phyloP scores from a whole-genome alignment of 1,140 invertebrate genomes.

The Ceratosolen solmsi region DNA sequence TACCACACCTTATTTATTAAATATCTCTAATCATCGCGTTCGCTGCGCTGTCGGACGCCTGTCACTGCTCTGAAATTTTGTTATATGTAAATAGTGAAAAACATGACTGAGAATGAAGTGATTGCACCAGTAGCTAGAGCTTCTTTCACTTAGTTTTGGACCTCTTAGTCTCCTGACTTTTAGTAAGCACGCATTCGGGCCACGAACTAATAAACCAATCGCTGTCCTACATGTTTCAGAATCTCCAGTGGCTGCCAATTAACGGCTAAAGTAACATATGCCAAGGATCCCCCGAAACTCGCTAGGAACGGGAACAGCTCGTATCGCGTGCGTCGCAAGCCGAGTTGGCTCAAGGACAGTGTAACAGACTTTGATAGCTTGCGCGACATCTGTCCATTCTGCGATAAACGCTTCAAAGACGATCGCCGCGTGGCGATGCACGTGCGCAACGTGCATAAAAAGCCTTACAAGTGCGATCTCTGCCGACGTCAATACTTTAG shows the following conservation, averaged over 20 bases:
- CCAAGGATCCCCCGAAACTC: neutral
- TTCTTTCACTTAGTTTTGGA: constrained; percentile 17
- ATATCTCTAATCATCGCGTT: neutral
- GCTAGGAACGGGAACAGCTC: neutral
- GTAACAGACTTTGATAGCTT: constrained; percentile 41
- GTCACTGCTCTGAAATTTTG: neutral
- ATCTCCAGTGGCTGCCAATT: neutral
- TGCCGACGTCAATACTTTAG: constrained; percentile 59
- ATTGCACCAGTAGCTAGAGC: constrained; percentile 33
- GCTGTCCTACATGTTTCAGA: constrained; percentile 45
- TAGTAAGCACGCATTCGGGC: neutral
- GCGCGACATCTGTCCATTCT: constrained; percentile 48
- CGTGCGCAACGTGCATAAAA: constrained; percentile 60
- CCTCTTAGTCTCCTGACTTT: constrained; percentile 11
- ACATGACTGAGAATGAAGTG: neutral
- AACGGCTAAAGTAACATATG: neutral
- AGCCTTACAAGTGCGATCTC: constrained; percentile 50
- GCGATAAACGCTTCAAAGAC: constrained; percentile 51
- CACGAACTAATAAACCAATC: constrained; percentile 13
- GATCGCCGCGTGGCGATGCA: constrained; percentile 62
- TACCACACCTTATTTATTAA: too few relatives aligned
- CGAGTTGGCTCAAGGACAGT: constrained; percentile 32
- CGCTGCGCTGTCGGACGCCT: too few relatives aligned
- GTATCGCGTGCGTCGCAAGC: constrained; percentile 17
- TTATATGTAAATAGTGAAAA: neutral